A percentile compares a stretch with the other conserved stretches of the same genome.
Evolutionary conservation across 64 coral and sea anemone species (phyloP).

Genomic region (Stichodactyla helianthus): DNA sequence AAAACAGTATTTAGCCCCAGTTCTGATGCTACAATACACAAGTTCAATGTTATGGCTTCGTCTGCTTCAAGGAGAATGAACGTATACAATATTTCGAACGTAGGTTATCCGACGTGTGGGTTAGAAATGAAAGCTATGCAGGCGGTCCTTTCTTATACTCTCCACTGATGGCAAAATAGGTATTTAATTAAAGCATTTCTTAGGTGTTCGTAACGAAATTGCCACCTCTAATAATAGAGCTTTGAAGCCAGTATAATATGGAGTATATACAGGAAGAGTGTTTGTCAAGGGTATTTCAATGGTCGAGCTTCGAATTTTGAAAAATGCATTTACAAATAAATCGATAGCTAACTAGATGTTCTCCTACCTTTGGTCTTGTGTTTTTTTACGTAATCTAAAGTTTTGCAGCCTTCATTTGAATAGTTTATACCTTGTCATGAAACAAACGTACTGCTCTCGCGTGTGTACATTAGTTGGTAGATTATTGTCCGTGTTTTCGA

Average conservation of each 20-base stretch:
- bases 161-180: neutral
- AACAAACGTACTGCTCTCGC: neutral
- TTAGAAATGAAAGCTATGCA: too few species aligned
- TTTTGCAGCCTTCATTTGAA: neutral
- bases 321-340: neutral
- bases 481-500: constrained; percentile 15
- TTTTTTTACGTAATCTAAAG: neutral
- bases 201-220: neutral
- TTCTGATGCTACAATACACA: neutral
- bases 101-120: too few species aligned
- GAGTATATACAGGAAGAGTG: neutral
- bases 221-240: neutral
- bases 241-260: neutral
- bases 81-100: too few species aligned
- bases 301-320: neutral
- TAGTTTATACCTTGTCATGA: neutral
- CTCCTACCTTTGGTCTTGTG: neutral
- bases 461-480: neutral
- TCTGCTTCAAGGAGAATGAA: neutral
- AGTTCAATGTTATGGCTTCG: neutral
- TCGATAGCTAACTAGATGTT: neutral
- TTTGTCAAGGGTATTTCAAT: neutral
- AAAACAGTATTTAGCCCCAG: neutral
- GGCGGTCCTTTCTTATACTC: neutral
- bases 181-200: neutral